These are phyloP conservation scores for Megaustenia siamemsis DNA, from an alignment of 2,888 invertebrate genomes.

Conservation along the genomic window DNA sequence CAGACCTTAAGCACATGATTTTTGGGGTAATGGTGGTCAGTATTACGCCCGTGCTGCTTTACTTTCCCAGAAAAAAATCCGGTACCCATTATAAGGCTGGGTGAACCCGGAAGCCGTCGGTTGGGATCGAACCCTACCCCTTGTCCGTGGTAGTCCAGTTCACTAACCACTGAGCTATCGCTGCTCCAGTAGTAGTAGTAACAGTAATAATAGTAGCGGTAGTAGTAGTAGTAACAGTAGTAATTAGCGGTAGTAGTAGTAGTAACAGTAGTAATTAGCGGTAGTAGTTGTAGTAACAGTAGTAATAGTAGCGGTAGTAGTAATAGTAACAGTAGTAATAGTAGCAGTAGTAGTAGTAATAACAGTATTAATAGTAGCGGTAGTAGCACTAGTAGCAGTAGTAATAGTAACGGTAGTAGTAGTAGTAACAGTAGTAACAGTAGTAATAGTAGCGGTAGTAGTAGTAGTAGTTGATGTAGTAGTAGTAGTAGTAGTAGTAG, in stretches of 20 bases:
- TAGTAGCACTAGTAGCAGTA: constrained; percentile 13
- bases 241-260: constrained; percentile 9
- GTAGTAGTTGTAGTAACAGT: constrained; percentile 6
- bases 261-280: background rate
- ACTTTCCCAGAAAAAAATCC: too few species aligned
- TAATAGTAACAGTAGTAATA: constrained; percentile 1
- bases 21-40: too few species aligned
- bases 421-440: constrained; percentile 4
- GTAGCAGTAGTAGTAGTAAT: background rate
- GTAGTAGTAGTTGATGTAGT: constrained; percentile 8
- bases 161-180: too few species aligned
- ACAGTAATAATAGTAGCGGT: background rate
- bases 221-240: constrained; percentile 11
- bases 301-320: constrained; percentile 4
- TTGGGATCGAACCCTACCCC: too few species aligned
- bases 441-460: background rate
- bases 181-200: too few species aligned
- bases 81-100: too few species aligned
- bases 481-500: constrained; percentile 22
- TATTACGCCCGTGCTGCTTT: too few species aligned
- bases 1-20: too few species aligned
- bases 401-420: background rate
- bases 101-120: too few species aligned
- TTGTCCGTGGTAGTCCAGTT: too few species aligned
- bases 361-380: background rate